Conservation (phyloP, 1,140 invertebrate genomes). For the Carposina sasakii region DNA sequence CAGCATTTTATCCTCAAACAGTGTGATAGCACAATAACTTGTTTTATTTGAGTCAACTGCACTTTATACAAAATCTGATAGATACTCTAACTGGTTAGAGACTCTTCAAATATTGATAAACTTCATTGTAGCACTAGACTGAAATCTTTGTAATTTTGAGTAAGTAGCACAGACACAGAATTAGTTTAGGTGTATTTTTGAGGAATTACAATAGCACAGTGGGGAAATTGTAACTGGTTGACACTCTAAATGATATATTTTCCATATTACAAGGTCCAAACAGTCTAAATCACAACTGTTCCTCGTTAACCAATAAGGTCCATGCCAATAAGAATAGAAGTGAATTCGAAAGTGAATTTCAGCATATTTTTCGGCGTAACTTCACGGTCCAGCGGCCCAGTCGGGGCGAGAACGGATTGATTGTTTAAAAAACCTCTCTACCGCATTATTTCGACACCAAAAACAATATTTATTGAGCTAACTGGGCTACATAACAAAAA, state of each 20-base stretch:
- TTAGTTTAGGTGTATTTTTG: no score
- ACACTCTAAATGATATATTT: background rate
- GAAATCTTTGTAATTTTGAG: no score
- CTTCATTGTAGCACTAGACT: no score
- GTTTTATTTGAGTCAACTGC: background rate
- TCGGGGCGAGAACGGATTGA: slow-evolving; percentile 20
- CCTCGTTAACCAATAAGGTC: slow-evolving; percentile 13
- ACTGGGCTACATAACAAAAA: slow-evolving; percentile 63
- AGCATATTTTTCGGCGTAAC: slow-evolving; percentile 15
- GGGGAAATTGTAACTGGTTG: background rate
- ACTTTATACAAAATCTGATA: background rate
- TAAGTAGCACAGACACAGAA: no score
- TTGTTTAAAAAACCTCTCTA: slow-evolving; percentile 38
- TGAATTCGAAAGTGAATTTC: background rate
- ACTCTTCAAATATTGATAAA: no score
- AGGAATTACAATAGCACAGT: no score
- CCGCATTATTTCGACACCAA: slow-evolving; percentile 49
- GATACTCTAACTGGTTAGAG: slow-evolving; percentile 13
- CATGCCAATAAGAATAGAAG: background rate
- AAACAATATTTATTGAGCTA: slow-evolving; percentile 58
- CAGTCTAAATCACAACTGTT: slow-evolving; percentile 22
- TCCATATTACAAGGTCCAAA: background rate
- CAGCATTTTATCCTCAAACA: no score
- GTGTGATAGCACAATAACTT: slow-evolving; percentile 10
- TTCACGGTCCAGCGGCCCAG: slow-evolving; percentile 33